Base-by-base conservation (phyloP, 1,140 invertebrate genomes). In the Drosophila sechellia region DNA sequence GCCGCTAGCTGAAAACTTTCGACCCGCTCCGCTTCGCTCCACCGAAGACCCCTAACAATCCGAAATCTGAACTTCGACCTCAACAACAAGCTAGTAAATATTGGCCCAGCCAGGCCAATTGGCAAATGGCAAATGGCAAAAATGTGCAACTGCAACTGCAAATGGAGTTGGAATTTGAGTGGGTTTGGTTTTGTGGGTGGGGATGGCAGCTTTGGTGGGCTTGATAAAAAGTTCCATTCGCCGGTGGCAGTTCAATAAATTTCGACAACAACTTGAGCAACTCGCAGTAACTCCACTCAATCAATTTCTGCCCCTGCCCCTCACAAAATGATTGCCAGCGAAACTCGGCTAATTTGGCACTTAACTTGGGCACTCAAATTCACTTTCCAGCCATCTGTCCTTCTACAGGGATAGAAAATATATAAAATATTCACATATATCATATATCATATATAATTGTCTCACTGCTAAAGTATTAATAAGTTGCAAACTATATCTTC, bases 221-320 rank as follows among this genome's bases (percentile, higher is more conserved):
- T 22, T 74, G 69, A 75, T 34, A 59, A 52, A 71, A 72, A 72
- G 66, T 72, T 72, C 50, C 39, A 13, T 25, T 58, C 69, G 54
- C 65, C 46, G 46, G 20, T 71, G 70, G 72, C 70, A 70, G 79
- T 81, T 83, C 79, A 75, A 84, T 83, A 83, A 81, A 81, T 81
- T 81, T 79, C 58, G 81, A 72, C 79, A 84, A 80, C 81, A 86
- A 81, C 77, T 81, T 76, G 74, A 84, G 66, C 74, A 85, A 71
- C 56, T 75, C 27, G 31, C 46, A 49, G 42, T 8, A 56, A 65
- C 45, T 42, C 35, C 34, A 56, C 55, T 69, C 54, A 46, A 65
- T 56, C 22, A 70, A 63, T 59, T 35, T 27, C 12, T 20, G 37
- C 27, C 37, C 49, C 11, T 46, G 11, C 50, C 46, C n/a, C 35